Evolutionary conservation across 37 sponge, comb jelly and placozoan genomes (phyloP).

Genomic region (Spongia lamella): DNA sequence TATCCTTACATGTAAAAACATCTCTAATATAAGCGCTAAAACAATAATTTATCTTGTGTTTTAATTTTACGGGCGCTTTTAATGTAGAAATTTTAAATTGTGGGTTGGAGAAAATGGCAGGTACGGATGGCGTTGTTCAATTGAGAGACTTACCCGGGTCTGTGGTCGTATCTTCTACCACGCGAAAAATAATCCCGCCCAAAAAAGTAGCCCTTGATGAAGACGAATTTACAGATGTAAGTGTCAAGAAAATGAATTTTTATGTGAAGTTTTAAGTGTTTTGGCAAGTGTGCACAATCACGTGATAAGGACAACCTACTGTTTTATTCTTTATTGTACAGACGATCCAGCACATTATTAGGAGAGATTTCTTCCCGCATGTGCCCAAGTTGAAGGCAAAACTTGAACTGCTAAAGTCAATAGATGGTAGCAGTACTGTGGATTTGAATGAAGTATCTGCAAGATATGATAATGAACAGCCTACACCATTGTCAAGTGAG

Average conservation of each 20-base stretch:
- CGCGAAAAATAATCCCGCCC: conserved; percentile 18
- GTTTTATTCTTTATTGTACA: conserved; percentile 27
- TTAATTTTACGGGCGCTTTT: no score
- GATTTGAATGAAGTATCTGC: conserved; percentile 69
- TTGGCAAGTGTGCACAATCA: no score
- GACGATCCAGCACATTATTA: conserved; percentile 78
- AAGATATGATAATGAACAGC: conserved; percentile 23
- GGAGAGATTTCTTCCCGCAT: conserved; percentile 96
- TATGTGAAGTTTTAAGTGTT: no score
- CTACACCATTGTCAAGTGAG: no score
- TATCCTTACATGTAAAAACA: no score
- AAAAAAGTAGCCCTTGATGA: conserved; percentile 66
- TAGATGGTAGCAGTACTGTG: conserved; percentile 31
- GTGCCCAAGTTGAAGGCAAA: conserved; percentile 77
- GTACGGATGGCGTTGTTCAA: no score
- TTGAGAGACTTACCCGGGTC: not conserved
- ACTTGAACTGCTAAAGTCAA: conserved; percentile 65
- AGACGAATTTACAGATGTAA: conserved; percentile 78
- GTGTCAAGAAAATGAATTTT: not conserved
- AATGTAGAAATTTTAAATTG: no score
- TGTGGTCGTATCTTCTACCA: not conserved
- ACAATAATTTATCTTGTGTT: no score
- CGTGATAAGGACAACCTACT: no score
- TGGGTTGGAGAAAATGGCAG: no score
- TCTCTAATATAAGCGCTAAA: no score